Conservation (phyloP, 1,140 invertebrate species). For the Saccostrea cuccullata region DNA sequence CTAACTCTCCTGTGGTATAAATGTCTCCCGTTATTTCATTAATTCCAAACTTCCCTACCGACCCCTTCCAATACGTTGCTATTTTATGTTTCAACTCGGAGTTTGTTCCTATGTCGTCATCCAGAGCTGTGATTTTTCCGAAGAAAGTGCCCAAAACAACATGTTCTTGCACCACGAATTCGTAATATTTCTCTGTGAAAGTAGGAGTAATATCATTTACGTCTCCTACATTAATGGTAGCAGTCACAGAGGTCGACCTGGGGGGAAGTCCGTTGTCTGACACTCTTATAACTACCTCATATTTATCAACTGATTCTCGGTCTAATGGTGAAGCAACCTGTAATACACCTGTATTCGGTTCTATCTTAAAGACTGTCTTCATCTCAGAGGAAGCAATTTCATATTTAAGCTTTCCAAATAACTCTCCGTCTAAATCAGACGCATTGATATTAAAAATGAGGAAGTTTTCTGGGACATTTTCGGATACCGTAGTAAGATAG, state of each 20-base stretch:
- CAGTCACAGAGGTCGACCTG: conserved; percentile 47
- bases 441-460: conserved; percentile 90
- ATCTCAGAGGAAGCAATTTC: conserved; percentile 30
- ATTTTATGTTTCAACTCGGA: conserved; percentile 58
- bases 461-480: conserved; percentile 82
- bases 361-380: conserved; percentile 44
- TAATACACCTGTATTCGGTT: conserved; percentile 52
- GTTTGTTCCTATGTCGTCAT: conserved; percentile 63
- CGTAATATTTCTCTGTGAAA: conserved; percentile 46
- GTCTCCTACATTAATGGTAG: conserved; percentile 52
- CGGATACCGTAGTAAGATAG: conserved; percentile 51
- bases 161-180: conserved; percentile 61
- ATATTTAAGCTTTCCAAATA: conserved; percentile 56
- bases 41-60: conserved; percentile 51
- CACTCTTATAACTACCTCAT: conserved; percentile 47
- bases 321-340: conserved; percentile 47
- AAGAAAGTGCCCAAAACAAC: conserved; percentile 39
- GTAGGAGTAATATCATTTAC: conserved; percentile 57
- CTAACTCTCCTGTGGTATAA: conserved; percentile 48
- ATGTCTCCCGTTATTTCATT: conserved; percentile 53
- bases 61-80: conserved; percentile 54
- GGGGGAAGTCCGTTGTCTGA: conserved; percentile 51
- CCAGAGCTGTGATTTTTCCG: conserved; percentile 57
- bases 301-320: conserved; percentile 48
- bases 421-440: conserved; percentile 86